Evolutionary conservation across 2,888 invertebrate species (phyloP).

Genomic region (Chrysolina haemoptera): DNA sequence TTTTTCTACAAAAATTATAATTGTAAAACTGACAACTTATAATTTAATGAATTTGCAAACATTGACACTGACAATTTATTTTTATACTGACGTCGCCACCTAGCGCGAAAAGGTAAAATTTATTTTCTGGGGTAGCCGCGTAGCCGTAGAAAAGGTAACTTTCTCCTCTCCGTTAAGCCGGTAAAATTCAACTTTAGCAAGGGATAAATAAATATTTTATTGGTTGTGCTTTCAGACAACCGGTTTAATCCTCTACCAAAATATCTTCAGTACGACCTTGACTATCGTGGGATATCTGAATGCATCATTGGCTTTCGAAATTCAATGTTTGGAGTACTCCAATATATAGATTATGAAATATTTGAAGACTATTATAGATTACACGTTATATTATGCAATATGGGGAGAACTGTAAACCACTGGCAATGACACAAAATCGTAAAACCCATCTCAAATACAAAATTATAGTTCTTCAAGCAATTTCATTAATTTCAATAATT

Average conservation of each 20-base stretch:
- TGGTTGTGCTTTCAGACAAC: neutral
- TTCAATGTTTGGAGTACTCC: neutral
- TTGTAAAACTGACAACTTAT: too few relatives aligned
- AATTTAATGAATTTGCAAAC: too few relatives aligned
- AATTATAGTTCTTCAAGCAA: neutral
- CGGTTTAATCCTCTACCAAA: neutral
- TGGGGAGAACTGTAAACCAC: neutral
- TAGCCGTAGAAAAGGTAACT: too few relatives aligned
- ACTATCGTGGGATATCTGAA: slow-evolving; percentile 1
- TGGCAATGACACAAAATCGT: slow-evolving; percentile 2
- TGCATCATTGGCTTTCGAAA: neutral
- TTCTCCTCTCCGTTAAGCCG: too few relatives aligned
- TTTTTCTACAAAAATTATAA: too few relatives aligned
- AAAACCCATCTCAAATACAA: neutral
- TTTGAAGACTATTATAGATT: neutral
- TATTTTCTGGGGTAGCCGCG: too few relatives aligned
- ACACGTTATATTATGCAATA: neutral
- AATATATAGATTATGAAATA: neutral
- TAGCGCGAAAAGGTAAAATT: too few relatives aligned
- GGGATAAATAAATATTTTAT: too few relatives aligned
- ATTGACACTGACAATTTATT: too few relatives aligned
- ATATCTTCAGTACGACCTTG: neutral
- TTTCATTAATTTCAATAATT: neutral
- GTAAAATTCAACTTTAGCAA: too few relatives aligned
- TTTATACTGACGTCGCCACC: too few relatives aligned